Evolutionary conservation across 2,888 invertebrate genomes (phyloP).

Genomic region (Trissoscelio sp.): DNA sequence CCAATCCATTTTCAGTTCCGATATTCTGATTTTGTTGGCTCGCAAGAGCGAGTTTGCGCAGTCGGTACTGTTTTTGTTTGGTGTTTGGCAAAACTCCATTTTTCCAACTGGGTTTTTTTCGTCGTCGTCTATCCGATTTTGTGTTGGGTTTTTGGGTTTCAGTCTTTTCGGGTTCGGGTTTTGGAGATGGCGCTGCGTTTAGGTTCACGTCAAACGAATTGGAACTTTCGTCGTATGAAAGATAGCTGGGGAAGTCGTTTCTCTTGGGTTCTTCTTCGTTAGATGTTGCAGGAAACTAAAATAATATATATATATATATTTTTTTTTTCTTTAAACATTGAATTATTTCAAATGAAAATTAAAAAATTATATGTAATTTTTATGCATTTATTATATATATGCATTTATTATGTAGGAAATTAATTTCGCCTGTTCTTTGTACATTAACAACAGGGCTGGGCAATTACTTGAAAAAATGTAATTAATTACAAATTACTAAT

Average conservation of each 20-base stretch:
- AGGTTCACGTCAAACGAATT: conserved; percentile 28
- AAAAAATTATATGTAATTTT: no score
- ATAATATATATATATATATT: no score
- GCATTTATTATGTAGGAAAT: no score
- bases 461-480: no score
- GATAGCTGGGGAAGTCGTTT: neutral
- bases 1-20: conserved; percentile 38
- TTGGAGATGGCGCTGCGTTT: neutral
- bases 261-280: no score
- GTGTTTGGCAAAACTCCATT: conserved; percentile 73
- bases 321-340: no score
- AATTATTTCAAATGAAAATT: no score
- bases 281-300: conserved; percentile 23
- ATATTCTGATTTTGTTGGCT: conserved; percentile 6
- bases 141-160: neutral
- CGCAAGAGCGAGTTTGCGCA: neutral
- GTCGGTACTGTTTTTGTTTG: conserved; percentile 18
- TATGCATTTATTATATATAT: no score
- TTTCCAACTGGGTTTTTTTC: conserved; percentile 75
- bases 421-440: no score
- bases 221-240: conserved; percentile 28
- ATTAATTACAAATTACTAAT: no score
- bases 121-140: no score
- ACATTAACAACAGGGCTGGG: no score
- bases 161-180: conserved; percentile 9